Percentiles rank a stretch among this genome's conserved stretches.
These are phyloP conservation scores for Troilus luridus DNA, from an alignment of 2,888 invertebrate species.

Conservation along the genomic window DNA sequence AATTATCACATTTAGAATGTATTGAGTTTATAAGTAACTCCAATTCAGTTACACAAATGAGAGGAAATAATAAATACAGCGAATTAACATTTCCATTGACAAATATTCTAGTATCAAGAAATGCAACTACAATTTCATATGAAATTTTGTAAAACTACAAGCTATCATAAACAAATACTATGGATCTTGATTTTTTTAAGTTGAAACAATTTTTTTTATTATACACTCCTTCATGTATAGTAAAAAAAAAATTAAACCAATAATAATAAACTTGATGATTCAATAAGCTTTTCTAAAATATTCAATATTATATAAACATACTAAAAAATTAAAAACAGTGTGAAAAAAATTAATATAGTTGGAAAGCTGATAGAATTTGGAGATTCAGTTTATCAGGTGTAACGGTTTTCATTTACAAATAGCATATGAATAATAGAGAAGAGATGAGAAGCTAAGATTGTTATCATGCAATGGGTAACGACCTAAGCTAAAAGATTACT, in stretches of 20 bases:
- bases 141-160: background rate
- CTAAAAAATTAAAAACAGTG: background rate
- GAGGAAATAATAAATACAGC: background rate
- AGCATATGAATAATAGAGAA: background rate
- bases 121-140: background rate
- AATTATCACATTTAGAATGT: conserved; percentile 26
- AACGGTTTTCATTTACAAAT: conserved; percentile 3
- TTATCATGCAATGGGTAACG: background rate
- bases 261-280: background rate
- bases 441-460: background rate
- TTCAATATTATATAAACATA: background rate
- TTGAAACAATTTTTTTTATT: background rate
- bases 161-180: background rate
- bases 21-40: conserved; percentile 17
- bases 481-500: background rate
- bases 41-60: conserved; percentile 36
- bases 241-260: background rate
- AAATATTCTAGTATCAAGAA: background rate
- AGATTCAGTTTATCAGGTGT: background rate
- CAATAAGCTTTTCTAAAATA: background rate
- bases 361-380: background rate
- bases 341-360: background rate
- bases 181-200: background rate
- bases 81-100: background rate
- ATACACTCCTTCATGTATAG: background rate